Conservation (phyloP, 2,113 vertebrate species). For the Polyodon spathula region DNA sequence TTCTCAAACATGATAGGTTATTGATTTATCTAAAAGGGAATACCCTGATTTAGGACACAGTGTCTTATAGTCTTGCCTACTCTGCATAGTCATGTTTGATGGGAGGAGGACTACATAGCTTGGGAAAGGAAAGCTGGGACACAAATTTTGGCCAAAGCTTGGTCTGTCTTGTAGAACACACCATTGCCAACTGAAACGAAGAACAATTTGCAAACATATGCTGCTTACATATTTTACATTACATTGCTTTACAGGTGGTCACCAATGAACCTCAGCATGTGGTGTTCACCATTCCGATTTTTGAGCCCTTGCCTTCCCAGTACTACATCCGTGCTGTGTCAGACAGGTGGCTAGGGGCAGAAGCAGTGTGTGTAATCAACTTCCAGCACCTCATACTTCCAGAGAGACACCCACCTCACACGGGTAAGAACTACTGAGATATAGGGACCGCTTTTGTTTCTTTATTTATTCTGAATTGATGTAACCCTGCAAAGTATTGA, state of each 20-base stretch:
- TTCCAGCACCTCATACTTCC: conserved; percentile 95
- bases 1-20: background rate
- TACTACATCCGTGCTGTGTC: conserved; percentile 94
- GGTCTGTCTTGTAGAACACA: too few species aligned
- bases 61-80: too few species aligned
- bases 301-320: conserved; percentile 91
- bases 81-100: too few species aligned
- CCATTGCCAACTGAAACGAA: too few species aligned
- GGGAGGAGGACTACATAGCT: too few species aligned
- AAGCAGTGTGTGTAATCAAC: conserved; percentile 91
- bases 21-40: background rate
- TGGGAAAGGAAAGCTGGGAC: too few species aligned
- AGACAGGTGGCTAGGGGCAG: conserved; percentile 90
- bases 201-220: too few species aligned
- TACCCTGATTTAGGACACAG: too few species aligned
- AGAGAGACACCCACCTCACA: conserved; percentile 92
- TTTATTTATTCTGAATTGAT: too few species aligned
- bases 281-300: conserved; percentile 96
- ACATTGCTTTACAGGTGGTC: conserved; percentile 65
- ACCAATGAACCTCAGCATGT: conserved; percentile 75
- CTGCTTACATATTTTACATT: background rate
- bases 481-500: too few species aligned
- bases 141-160: too few species aligned
- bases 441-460: background rate
- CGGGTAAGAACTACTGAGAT: conserved; percentile 56